Base-by-base conservation (phyloP, 2,888 invertebrate genomes). In the Thymelicus acteon region DNA sequence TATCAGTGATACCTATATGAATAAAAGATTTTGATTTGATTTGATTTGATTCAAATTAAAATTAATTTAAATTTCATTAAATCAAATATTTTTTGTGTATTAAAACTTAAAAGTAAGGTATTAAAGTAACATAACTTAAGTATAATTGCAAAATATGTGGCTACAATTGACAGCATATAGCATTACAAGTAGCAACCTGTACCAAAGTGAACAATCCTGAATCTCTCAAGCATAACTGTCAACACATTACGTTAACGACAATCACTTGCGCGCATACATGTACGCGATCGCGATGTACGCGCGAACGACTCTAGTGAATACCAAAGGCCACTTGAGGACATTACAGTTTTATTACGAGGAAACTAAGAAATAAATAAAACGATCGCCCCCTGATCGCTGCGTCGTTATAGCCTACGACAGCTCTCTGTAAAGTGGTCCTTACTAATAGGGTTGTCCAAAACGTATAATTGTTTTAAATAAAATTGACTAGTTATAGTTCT, bases 341-440 rank as follows among this genome's bases (percentile, higher is more conserved):
- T 67, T 67, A 67, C 61, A 54, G 61, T 67, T 67, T 67, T 67
- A 67, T 67, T 67, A 54, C 68, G 61, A 68, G 60, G 68, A 68
- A 68, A 68, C 68, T 62, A 68, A 68, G 54, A 62, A 68, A 68
- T 54, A 54, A 62, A 68, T 68, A 68, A 68, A 68, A 68, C 54
- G 40, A 54, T 44, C 44, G 47, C 68, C 61, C 61, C 68, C 68
- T 62, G 68, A 52, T 68, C 54, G 67, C 61, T 61, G 60, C 52
- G 44, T 24, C 52, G 47, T 52, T 49, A 54, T 54, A 54, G 54
- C 48, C 60, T 61, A 62, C 62, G 68, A 68, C 68, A 62, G 61
- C 44, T 54, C 67, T 52, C 15, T 52, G 44, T 68, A 68, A 40
- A 68, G 54, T 62, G 61, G 67, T 68, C 67, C 2, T 15, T 54